Evolutionary conservation across 2,888 invertebrate genomes (phyloP).

Genomic region (Bruchidius siliquastri): DNA sequence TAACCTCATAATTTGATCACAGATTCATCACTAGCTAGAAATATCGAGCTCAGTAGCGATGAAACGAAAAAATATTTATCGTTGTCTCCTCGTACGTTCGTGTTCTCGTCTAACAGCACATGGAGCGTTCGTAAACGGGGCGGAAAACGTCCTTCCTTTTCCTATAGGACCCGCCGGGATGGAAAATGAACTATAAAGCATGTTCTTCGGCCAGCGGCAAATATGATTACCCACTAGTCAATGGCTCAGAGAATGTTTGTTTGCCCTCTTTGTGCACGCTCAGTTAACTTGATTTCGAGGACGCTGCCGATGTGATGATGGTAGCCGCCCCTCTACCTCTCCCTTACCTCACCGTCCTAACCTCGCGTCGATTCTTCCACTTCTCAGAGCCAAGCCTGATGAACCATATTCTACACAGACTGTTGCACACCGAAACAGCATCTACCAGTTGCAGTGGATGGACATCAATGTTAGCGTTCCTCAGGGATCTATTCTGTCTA

Average conservation of each 20-base stretch:
- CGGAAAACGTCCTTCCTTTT: background rate
- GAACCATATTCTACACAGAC: background rate
- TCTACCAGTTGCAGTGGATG: too few relatives aligned
- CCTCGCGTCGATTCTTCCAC: background rate
- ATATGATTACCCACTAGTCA: slow-evolving; percentile 43
- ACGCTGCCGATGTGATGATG: slow-evolving; percentile 4
- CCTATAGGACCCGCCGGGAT: slow-evolving; percentile 30
- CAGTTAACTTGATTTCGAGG: slow-evolving; percentile 12
- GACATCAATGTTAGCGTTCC: too few relatives aligned
- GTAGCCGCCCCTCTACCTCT: background rate
- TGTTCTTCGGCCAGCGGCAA: slow-evolving; percentile 39
- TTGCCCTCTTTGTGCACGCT: slow-evolving; percentile 19
- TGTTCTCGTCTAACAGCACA: background rate
- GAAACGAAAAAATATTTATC: background rate
- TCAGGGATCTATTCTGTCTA: too few relatives aligned
- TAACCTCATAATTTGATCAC: too few relatives aligned
- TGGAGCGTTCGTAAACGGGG: background rate
- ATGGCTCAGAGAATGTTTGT: slow-evolving; percentile 40
- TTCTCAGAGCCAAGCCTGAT: background rate
- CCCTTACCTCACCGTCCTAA: background rate
- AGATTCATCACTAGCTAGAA: too few relatives aligned
- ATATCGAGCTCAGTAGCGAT: too few relatives aligned
- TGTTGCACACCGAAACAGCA: background rate
- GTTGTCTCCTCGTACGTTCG: background rate
- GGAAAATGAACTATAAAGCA: slow-evolving; percentile 45